These are phyloP conservation scores for Hylaeus volcanicus DNA, from an alignment of 1,140 invertebrate genomes.

Conservation along the genomic window DNA sequence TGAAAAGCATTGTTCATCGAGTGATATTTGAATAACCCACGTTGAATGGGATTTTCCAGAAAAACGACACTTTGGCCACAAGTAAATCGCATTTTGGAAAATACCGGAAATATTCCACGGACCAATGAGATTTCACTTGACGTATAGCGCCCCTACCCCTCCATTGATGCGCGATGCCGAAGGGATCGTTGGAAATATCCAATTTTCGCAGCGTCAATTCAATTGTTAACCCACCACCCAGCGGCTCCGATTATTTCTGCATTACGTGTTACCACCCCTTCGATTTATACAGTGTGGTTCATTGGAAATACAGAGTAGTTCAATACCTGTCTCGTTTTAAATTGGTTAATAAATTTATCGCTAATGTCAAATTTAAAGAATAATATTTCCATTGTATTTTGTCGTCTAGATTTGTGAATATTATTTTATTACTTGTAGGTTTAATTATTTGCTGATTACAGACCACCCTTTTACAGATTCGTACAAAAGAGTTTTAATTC, in stretches of 20 bases:
- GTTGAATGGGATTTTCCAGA: slow-evolving; percentile 19
- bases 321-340: no score
- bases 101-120: slow-evolving; percentile 46
- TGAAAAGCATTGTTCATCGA: slow-evolving; percentile 28
- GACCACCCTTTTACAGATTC: neutral
- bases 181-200: neutral
- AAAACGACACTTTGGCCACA: slow-evolving; percentile 10
- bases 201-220: slow-evolving; percentile 38
- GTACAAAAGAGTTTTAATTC: slow-evolving; percentile 20
- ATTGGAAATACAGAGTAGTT: no score
- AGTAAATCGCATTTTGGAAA: slow-evolving; percentile 59
- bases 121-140: slow-evolving; percentile 21
- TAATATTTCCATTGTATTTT: no score
- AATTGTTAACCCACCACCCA: slow-evolving; percentile 7
- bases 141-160: neutral
- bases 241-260: neutral
- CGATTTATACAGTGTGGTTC: neutral
- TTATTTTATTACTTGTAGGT: no score
- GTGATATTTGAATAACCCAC: slow-evolving; percentile 58
- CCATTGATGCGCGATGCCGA: neutral
- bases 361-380: no score
- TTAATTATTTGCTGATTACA: no score
- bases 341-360: no score
- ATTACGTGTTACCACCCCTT: no score
- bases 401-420: no score